Base-by-base conservation (phyloP, 2,888 invertebrate species). In the Ophion ellenae region DNA sequence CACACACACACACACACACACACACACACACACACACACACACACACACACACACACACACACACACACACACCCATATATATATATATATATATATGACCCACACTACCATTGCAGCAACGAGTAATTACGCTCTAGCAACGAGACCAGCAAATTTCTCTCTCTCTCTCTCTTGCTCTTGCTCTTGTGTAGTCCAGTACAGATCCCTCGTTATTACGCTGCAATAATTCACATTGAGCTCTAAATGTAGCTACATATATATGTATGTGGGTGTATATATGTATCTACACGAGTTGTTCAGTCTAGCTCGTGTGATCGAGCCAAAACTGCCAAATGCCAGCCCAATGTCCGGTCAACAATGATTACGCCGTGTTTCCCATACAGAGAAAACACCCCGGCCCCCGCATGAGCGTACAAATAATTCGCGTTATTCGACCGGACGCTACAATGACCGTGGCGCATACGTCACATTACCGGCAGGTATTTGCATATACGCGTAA, bases 141-240 rank as follows among this genome's bases (percentile, higher is more conserved):
- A 67, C 82, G 64, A 64, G 36, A 61, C 53, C 74, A 57, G 32
- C 40, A 28, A 24, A 47, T 77, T 71, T 76, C 70, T 71, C 75
- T 66, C 69, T 69, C 47, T 59, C 40, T 71, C 28, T 20, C 59
- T 67, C 32, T 14, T 47, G 10, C 47, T 40, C 9, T 40, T 40
- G 7, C 47, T 47, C 47, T 0, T 47, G 73, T 45, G 61, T 57
- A 74, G 67, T 82, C 32, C 70, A 32, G 53, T 86, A 67, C 77
- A 81, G 71, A 61, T 81, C 75, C 66, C 69, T 86, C 86, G 81
- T 87, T 86, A 87, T 86, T 86, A 86, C 87, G 64, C 76, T 64
- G 83, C 85, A 78, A 87, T 84, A 85, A 86, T 86, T 87, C 83
- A 84, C 81, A 32, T 70, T 66, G 66, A 59, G 14, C 77, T 36